phyloP scores from a whole-genome alignment of 2,797 vertebrate species.

The Leuciscus waleckii region DNA sequence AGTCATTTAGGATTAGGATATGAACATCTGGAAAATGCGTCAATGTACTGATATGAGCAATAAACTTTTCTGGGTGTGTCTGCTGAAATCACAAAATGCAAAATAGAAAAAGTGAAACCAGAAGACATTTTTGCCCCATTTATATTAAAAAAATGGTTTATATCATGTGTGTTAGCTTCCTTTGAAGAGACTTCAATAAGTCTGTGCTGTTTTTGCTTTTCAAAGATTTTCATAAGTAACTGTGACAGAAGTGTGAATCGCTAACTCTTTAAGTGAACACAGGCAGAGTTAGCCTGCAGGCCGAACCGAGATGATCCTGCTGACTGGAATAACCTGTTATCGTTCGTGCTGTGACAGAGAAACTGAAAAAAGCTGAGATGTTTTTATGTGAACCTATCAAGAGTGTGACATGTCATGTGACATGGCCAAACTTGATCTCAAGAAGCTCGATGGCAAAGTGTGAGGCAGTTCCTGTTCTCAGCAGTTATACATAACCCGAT shows the following conservation, averaged over 20 bases:
- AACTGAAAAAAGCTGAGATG: slow-evolving; percentile 24
- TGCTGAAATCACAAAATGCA: neutral
- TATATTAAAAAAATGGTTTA: neutral
- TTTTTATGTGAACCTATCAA: slow-evolving; percentile 39
- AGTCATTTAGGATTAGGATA: neutral
- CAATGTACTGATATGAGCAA: neutral
- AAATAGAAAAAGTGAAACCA: neutral
- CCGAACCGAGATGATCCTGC: slow-evolving; percentile 9
- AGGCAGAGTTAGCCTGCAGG: slow-evolving; percentile 27
- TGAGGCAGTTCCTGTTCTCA: slow-evolving; percentile 58
- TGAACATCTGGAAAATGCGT: neutral
- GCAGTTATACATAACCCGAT: slow-evolving; percentile 55
- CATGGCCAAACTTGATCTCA: slow-evolving; percentile 53
- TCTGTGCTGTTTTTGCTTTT: slow-evolving; percentile 11
- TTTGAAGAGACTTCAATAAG: slow-evolving; percentile 5
- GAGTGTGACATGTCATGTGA: slow-evolving; percentile 39
- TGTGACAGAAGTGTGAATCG: neutral
- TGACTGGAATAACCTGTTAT: slow-evolving; percentile 56
- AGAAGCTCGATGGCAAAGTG: slow-evolving; percentile 35
- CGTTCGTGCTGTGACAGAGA: slow-evolving; percentile 29
- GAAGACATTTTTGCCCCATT: neutral
- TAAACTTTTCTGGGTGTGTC: neutral
- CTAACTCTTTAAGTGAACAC: neutral
- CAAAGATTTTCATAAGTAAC: neutral
- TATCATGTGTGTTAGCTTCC: neutral